phyloP scores from a whole-genome alignment of 2,797 vertebrate genomes.

The Avahi laniger region DNA sequence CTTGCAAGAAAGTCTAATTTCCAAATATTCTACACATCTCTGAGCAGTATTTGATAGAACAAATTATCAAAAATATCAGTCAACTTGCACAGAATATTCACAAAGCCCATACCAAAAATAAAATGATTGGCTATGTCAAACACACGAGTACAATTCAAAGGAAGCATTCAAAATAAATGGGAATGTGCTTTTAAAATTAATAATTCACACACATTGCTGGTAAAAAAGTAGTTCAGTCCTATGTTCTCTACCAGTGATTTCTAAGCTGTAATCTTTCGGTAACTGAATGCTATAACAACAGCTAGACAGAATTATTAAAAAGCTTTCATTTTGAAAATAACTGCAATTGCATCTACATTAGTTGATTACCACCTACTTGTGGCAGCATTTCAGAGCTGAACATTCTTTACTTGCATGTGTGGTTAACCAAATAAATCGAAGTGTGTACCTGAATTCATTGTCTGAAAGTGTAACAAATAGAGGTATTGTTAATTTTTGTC shows the following conservation, averaged over 20 bases:
- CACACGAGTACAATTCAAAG: not conserved
- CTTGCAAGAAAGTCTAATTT: not conserved
- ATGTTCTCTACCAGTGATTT: not conserved
- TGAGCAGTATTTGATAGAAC: slow-evolving; percentile 1
- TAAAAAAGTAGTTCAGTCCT: slow-evolving; percentile 20
- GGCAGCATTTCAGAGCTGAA: not conserved
- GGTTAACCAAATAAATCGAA: not conserved
- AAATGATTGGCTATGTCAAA: slow-evolving; percentile 38
- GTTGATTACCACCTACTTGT: not conserved
- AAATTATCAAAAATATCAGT: slow-evolving; percentile 34
- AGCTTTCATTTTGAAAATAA: slow-evolving; percentile 22
- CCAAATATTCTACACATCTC: not conserved
- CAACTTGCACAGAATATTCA: not conserved
- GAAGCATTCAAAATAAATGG: slow-evolving; percentile 17
- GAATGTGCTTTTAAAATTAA: slow-evolving; percentile 40
- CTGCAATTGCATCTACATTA: not conserved
- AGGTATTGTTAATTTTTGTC: not conserved
- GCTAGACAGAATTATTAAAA: not conserved
- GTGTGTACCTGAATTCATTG: accelerated
- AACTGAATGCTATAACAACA: not conserved
- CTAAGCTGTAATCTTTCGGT: not conserved
- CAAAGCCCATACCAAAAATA: not conserved
- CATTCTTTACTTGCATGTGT: accelerated
- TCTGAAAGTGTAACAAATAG: accelerated
- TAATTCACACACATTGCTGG: not conserved